Conservation (phyloP, 2,113 vertebrate genomes). For the Chionodraco myersi region DNA sequence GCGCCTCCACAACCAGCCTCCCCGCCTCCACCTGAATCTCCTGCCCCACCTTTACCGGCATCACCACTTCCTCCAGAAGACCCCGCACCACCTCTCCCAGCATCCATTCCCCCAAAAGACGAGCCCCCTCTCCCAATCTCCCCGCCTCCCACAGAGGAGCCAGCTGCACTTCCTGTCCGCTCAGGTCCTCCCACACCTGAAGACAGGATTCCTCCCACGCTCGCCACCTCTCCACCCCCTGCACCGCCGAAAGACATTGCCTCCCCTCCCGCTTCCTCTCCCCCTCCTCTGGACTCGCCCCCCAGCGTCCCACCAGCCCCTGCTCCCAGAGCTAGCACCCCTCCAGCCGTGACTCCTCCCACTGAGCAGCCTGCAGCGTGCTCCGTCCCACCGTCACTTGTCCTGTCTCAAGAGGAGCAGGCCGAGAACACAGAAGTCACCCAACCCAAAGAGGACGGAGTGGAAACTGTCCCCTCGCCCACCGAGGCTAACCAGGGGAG, state of each 20-base stretch:
- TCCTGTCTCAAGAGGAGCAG: constrained; percentile 86
- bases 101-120: constrained; percentile 64
- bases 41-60: constrained; percentile 65
- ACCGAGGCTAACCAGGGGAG: constrained; percentile 87
- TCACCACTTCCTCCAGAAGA: constrained; percentile 69
- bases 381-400: constrained; percentile 83
- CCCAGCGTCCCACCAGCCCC: constrained; percentile 28
- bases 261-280: constrained; percentile 38
- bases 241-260: constrained; percentile 47
- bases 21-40: constrained; percentile 69
- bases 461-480: constrained; percentile 86
- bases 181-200: constrained; percentile 62
- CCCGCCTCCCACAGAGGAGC: constrained; percentile 52
- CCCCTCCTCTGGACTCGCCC: constrained; percentile 39
- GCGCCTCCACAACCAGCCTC: constrained; percentile 72
- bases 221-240: constrained; percentile 42
- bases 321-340: constrained; percentile 56
- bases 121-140: constrained; percentile 62
- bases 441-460: constrained; percentile 85
- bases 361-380: constrained; percentile 70
- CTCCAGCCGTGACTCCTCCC: constrained; percentile 38
- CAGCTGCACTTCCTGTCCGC: constrained; percentile 8
- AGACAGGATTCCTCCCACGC: constrained; percentile 22
- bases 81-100: constrained; percentile 56
- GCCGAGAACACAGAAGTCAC: constrained; percentile 81